phyloP scores from a whole-genome alignment of 2,888 invertebrate genomes.

The Acronicta alni region DNA sequence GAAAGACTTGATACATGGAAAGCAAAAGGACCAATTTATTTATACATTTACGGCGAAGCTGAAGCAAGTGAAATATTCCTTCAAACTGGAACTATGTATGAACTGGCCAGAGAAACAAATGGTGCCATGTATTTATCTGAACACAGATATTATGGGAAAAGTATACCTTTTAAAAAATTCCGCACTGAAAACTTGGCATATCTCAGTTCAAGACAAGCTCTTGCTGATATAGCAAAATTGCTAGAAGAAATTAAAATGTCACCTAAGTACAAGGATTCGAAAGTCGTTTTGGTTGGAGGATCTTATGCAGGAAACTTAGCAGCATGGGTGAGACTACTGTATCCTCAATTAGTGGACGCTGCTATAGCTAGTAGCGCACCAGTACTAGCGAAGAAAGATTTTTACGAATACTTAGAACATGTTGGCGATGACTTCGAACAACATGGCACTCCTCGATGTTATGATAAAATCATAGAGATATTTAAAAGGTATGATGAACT shows the following conservation, averaged over 20 bases:
- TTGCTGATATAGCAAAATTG: conserved; percentile 76
- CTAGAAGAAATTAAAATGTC: conserved; percentile 66
- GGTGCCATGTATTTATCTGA: conserved; percentile 79
- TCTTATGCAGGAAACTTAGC: conserved; percentile 83
- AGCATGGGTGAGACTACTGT: conserved; percentile 79
- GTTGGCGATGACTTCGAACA: conserved; percentile 77
- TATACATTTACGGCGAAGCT: conserved; percentile 79
- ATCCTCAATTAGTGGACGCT: conserved; percentile 79
- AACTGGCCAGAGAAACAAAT: conserved; percentile 79
- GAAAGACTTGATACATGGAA: conserved; percentile 74
- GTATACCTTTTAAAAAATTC: conserved; percentile 72
- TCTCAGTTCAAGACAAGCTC: conserved; percentile 76
- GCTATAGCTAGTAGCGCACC: conserved; percentile 82
- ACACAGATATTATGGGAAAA: conserved; percentile 82
- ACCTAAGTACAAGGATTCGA: conserved; percentile 66
- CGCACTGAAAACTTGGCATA: conserved; percentile 71
- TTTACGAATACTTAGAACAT: conserved; percentile 79
- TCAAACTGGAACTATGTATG: conserved; percentile 72
- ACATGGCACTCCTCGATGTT: conserved; percentile 72
- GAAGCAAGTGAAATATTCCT: conserved; percentile 68
- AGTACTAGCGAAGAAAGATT: conserved; percentile 79
- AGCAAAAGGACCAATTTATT: conserved; percentile 73
- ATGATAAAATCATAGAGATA: conserved; percentile 64
- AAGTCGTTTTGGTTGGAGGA: conserved; percentile 80
- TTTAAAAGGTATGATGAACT: conserved; percentile 71